phyloP scores from a whole-genome alignment of 2,113 vertebrate genomes.

The Callionymus lyra region DNA sequence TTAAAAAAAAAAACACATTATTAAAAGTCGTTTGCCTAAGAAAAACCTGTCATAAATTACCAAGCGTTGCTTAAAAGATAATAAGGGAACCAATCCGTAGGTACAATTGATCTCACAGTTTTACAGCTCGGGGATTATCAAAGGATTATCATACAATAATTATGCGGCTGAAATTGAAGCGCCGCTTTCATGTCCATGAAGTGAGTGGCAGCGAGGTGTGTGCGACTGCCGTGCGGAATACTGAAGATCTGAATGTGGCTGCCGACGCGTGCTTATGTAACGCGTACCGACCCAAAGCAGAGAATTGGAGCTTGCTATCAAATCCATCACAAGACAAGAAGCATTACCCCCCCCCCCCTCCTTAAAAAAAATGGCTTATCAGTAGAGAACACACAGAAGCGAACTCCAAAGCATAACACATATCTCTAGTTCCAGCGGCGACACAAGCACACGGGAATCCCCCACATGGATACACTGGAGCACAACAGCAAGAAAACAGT shows the following conservation, averaged over 20 bases:
- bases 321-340: slow-evolving; percentile 12
- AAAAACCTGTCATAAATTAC: slow-evolving; percentile 30
- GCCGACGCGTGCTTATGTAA: not conserved
- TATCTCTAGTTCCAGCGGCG: slow-evolving; percentile 2
- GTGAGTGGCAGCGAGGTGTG: slow-evolving; percentile 32
- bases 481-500: slow-evolving; percentile 13
- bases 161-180: slow-evolving; percentile 51
- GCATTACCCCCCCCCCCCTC: too few species aligned
- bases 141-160: slow-evolving; percentile 65
- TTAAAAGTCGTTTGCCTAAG: slow-evolving; percentile 41
- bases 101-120: slow-evolving; percentile 56
- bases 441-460: slow-evolving; percentile 5
- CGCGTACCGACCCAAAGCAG: too few species aligned
- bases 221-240: not conserved
- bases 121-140: slow-evolving; percentile 58
- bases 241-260: slow-evolving; percentile 1
- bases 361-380: slow-evolving; percentile 35
- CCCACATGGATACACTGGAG: slow-evolving; percentile 2
- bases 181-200: slow-evolving; percentile 44
- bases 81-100: slow-evolving; percentile 55
- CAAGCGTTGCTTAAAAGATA: slow-evolving; percentile 50
- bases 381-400: slow-evolving; percentile 15
- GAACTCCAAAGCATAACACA: slow-evolving; percentile 14
- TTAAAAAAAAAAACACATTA: too few species aligned
- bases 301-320: slow-evolving; percentile 3